Base-by-base conservation (phyloP, 2,113 vertebrate species). In the Octodon degus region DNA sequence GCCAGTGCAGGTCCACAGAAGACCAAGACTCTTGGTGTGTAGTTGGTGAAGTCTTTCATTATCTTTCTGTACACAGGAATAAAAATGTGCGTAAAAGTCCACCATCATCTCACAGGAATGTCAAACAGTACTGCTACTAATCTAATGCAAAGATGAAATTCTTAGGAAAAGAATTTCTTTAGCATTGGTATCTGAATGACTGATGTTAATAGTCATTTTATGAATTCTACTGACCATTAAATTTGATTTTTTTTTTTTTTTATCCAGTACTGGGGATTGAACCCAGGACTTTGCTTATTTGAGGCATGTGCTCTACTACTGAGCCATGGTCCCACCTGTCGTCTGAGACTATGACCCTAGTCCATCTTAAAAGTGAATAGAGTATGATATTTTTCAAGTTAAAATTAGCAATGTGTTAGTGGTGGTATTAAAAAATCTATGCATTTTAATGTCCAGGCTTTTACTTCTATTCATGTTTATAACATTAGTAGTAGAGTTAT, bases 331-430 rank as follows among this genome's bases (percentile, higher is more conserved):
- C 8, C 77, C 77, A 55, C 34, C 17, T 32, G 30, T 34, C 74
- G 22, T 55, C 13, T 94, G 43, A 63, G 55, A 58, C 55, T 58
- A 19, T 19, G 16, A 16, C 5, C 55, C 55, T 19, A 58, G 16
- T 58, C 22, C 40, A 47, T 92, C 94, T 88, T 91, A 43, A 81
- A 83, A 88, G 12, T 85, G 68, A 91, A 50, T 53, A 89, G 19
- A 90, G 34, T 72, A 89, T 85, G 27, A 37, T 93, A 32, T 92
- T 96, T 96, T 89, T n/a, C 30, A 81, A 43, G 55, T 72, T 91
- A 95, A 74, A 96, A 81, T 85, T 79, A n/a, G 60, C 92, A 34
- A 92, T 65, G 30, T 86, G 47, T 74, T 90, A 81, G 25, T 47
- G 27, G 76, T 67, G 24, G 6, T 62, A 87, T 95, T 37, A 95